Base-by-base conservation (phyloP, 2,113 vertebrate genomes). In the Sceloporus tristichus region DNA sequence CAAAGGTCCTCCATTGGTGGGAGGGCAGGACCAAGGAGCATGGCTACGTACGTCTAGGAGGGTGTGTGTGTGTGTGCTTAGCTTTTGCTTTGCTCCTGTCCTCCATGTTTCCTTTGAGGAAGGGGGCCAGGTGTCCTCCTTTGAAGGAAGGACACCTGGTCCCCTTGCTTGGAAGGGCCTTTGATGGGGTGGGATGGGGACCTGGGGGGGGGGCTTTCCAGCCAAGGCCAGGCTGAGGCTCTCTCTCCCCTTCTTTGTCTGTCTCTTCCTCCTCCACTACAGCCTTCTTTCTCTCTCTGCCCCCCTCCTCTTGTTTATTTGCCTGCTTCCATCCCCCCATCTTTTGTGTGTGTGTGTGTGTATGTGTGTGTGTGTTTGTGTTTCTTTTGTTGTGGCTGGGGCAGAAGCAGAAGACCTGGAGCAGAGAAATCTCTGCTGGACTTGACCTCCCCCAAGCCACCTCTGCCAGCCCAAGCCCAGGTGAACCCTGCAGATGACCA, bases 241-340 rank as follows among this genome's bases (percentile, higher is more conserved):
- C 91, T 92, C 92, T 91, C 34, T 87, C 87, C 91, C 56, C 84
- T 85, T 91, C 94, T 88, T 93, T 95, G 92, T 87, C 85, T 95
- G 92, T 87, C 85, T 89, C 76, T 90, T 95, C 89, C 87, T 86
- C 91, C 89, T 89, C 91, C 85, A 70, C 76, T 68, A 78, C 18
- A 18, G 77, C 38, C 53, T 70, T 74, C 82, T 82, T 81, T 85
- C 59, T 48, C 85, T 93, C 87, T 79, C 78, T 2, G 11, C 66
- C 87, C 90, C 71, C 59, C 29, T 10, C 88, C 65, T 78, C 80
- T 93, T 93, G 89, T 94, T 93, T 92, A 71, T 89, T 83, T 75
- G 88, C 81, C 92, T 48, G 82, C 13, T 38, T 74, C 82, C 70
- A 73, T 89, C 89, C 76, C 34, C 34, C 34, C 34, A 34, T 34